phyloP scores from a whole-genome alignment of 2,888 invertebrate species.

The Brachycybe producta region DNA sequence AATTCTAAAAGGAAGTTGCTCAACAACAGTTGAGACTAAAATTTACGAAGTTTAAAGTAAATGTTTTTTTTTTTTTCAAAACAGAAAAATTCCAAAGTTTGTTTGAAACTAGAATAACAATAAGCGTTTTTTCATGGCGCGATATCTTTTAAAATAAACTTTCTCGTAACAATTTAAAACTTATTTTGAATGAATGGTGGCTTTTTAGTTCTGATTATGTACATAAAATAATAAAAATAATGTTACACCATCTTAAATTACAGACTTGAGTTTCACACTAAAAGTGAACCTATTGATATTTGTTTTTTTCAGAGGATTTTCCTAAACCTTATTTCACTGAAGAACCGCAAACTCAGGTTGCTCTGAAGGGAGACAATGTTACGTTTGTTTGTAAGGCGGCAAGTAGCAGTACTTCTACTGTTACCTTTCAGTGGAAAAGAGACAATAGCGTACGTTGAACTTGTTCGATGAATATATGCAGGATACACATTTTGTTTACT shows the following conservation, averaged over 20 bases:
- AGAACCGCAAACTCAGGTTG: constrained; percentile 66
- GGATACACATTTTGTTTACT: neutral
- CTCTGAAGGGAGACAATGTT: constrained; percentile 75
- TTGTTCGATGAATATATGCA: neutral
- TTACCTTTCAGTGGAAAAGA: constrained; percentile 76
- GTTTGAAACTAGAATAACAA: neutral
- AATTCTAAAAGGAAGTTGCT: too few relatives aligned
- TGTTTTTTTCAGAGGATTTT: constrained; percentile 47
- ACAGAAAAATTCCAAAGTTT: too few relatives aligned
- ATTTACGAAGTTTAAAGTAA: too few relatives aligned
- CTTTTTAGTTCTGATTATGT: too few relatives aligned
- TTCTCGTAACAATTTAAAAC: too few relatives aligned
- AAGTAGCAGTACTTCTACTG: constrained; percentile 40
- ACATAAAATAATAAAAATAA: too few relatives aligned
- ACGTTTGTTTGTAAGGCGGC: constrained; percentile 69
- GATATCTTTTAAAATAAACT: too few relatives aligned
- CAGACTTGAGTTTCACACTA: too few relatives aligned
- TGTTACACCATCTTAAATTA: too few relatives aligned
- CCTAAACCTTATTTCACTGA: constrained; percentile 73
- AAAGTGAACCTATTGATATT: neutral
- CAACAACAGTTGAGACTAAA: too few relatives aligned
- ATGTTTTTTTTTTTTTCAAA: too few relatives aligned
- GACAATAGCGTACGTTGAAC: constrained; percentile 46
- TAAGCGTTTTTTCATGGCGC: constrained; percentile 3
- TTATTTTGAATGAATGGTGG: too few relatives aligned